Conservation (phyloP, 2,113 vertebrate species). For the Ancistrus triradiatus region DNA sequence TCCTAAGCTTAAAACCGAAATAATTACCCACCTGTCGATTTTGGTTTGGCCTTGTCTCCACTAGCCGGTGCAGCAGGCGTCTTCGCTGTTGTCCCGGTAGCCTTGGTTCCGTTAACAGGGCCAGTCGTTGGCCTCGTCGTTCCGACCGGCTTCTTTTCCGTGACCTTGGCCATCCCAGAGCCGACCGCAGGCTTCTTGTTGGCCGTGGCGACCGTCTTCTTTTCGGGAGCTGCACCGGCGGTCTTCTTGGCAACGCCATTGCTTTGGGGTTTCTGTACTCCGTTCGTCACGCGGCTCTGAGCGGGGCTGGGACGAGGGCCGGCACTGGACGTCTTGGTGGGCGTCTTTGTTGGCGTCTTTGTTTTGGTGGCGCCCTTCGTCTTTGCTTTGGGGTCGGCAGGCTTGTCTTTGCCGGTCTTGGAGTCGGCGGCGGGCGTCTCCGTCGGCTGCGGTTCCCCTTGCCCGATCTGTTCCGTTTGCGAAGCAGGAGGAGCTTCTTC, state of each 20-base stretch:
- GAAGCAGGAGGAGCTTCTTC: slow-evolving; percentile 50
- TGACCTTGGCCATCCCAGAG: slow-evolving; percentile 43
- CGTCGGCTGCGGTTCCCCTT: slow-evolving; percentile 44
- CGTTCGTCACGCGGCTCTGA: slow-evolving; percentile 63
- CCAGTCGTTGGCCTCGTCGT: slow-evolving; percentile 17
- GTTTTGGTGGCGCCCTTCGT: slow-evolving; percentile 57
- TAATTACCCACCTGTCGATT: slow-evolving; percentile 63
- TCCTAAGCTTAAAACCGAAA: too few species aligned
- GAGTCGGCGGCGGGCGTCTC: slow-evolving; percentile 50
- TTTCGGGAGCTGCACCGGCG: slow-evolving; percentile 42
- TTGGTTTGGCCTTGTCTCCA: slow-evolving; percentile 61
- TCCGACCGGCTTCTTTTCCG: slow-evolving; percentile 61
- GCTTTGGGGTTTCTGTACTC: slow-evolving; percentile 57
- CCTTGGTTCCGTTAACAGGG: slow-evolving; percentile 46
- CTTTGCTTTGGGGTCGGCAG: slow-evolving; percentile 63
- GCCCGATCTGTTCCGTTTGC: slow-evolving; percentile 38
- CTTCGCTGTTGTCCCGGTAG: slow-evolving; percentile 57
- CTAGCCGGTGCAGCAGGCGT: slow-evolving; percentile 43
- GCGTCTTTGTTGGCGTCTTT: slow-evolving; percentile 62
- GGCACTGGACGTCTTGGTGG: slow-evolving; percentile 46
- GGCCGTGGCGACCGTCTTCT: slow-evolving; percentile 53
- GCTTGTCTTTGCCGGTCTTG: slow-evolving; percentile 55
- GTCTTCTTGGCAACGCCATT: slow-evolving; percentile 62
- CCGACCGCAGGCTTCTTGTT: slow-evolving; percentile 53
- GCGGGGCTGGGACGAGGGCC: slow-evolving; percentile 53